Evolutionary conservation across 2,888 invertebrate species (phyloP), one percentile per base, ranked within the genome.

Genomic region (Microdon myrmicae): DNA sequence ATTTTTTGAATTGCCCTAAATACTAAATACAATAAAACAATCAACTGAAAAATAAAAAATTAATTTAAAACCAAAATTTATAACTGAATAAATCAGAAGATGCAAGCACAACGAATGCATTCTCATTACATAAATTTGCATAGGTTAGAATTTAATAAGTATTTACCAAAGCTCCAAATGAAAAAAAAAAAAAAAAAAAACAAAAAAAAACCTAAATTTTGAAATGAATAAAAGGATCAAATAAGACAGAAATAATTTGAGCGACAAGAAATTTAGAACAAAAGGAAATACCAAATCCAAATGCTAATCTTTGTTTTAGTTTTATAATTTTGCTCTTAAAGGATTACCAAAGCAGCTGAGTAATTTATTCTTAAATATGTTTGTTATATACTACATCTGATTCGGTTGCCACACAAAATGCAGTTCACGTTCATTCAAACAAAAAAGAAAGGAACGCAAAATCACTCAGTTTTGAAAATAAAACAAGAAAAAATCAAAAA

Each of bases 341-440:
- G 8, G n/a, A n/a, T 25, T 3, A 22, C 10, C 74, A 72, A 68
- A 74, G 78, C 74, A 70, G 74, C 68, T 74, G 69, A 72, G 72
- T 54, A 70, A 72, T 68, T 70, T 74, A n/a, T n/a, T n/a, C n/a
- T n/a, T n/a, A n/a, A 12, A 41, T 51, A 58, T 34, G 19, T 22
- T 64, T 58, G 64, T 64, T n/a, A 58, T 64, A 53, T 64, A 64
- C n/a, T n/a, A n/a, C 58, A 64, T 41, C 51, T 47, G 58, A 64
- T 58, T 64, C 64, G 64, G 58, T 61, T 64, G 64, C 64, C 64
- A 64, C 64, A 64, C 51, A 53, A 43, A 48, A 64, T 58, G 37
- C 58, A 58, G 20, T 25, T 64, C 45, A 51, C 13, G 34, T 51
- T 16, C 9, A 38, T 28, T 38, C 37, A 37, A 66, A 49, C 19